Conservation (phyloP, 2,888 invertebrate species). For the Parasteatoda lunata region DNA sequence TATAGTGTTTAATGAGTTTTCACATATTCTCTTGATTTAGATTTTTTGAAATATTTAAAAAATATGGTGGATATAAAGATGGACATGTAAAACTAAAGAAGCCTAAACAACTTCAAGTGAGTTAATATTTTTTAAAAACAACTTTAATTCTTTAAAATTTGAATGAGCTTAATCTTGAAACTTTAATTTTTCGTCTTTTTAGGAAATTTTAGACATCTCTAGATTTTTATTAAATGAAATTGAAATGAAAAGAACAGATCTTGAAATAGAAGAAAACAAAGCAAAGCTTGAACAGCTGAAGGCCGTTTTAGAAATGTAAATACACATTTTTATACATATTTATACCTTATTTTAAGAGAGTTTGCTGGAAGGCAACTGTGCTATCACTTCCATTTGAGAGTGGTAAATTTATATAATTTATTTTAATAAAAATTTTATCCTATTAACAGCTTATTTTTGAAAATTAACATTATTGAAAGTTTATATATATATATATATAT, state of each 20-base stretch:
- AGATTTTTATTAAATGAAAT: conserved; percentile 89
- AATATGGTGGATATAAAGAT: conserved; percentile 95
- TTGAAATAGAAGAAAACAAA: conserved; percentile 96
- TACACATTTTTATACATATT: conserved; percentile 65
- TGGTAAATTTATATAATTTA: too few species aligned
- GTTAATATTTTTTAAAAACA: conserved; percentile 1
- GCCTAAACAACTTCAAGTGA: conserved; percentile 90
- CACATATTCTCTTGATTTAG: neutral
- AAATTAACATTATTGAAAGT: too few species aligned
- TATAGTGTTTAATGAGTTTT: too few species aligned
- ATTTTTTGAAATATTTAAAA: conserved; percentile 89
- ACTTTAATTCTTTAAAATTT: neutral
- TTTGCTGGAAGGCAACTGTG: too few species aligned
- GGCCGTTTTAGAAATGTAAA: conserved; percentile 98
- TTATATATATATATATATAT: too few species aligned
- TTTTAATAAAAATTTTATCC: too few species aligned
- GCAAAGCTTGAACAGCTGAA: conserved; percentile 97
- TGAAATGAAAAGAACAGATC: conserved; percentile 81
- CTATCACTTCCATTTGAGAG: too few species aligned
- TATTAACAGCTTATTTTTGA: too few species aligned
- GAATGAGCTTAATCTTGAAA: too few species aligned
- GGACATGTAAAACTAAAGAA: conserved; percentile 98
- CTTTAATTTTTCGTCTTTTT: conserved; percentile 68
- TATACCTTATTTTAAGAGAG: too few species aligned
- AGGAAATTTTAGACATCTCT: conserved; percentile 96